These are phyloP conservation scores for Cheiracanthium punctorium DNA, from an alignment of 2,888 invertebrate species.

Conservation along the genomic window DNA sequence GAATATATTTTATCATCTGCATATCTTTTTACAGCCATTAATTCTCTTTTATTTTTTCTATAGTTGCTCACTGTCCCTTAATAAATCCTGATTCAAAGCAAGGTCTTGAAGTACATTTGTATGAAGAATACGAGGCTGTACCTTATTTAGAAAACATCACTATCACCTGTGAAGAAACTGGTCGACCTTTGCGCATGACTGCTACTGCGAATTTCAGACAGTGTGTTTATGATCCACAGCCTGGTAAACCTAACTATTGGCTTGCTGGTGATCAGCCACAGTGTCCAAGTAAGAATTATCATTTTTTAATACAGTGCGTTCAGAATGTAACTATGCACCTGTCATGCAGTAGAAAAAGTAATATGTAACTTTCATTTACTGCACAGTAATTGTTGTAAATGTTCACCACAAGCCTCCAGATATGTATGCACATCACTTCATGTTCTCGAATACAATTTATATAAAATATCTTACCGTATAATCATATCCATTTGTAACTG, in stretches of 20 bases:
- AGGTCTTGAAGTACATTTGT: conserved; percentile 86
- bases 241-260: conserved; percentile 79
- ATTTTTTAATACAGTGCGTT: too few relatives aligned
- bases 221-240: conserved; percentile 95
- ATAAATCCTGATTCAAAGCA: conserved; percentile 91
- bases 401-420: too few relatives aligned
- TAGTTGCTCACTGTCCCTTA: conserved; percentile 93
- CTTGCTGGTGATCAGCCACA: conserved; percentile 85
- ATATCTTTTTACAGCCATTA: too few relatives aligned
- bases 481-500: too few relatives aligned
- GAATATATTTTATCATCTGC: too few relatives aligned
- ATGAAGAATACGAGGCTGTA: conserved; percentile 88
- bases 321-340: too few relatives aligned
- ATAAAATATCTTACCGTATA: too few relatives aligned
- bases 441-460: too few relatives aligned
- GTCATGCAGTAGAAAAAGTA: too few relatives aligned
- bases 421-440: too few relatives aligned
- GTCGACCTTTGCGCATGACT: conserved; percentile 86
- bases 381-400: too few relatives aligned
- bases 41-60: too few relatives aligned
- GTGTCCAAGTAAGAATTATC: conserved; percentile 81
- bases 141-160: conserved; percentile 94
- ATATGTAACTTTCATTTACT: background rate
- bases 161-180: conserved; percentile 85
- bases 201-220: conserved; percentile 90